A percentile compares a stretch with the other conserved stretches of the same genome.
Conservation (phyloP, 2,888 invertebrate genomes). For the Chymomyza fuscimana region DNA sequence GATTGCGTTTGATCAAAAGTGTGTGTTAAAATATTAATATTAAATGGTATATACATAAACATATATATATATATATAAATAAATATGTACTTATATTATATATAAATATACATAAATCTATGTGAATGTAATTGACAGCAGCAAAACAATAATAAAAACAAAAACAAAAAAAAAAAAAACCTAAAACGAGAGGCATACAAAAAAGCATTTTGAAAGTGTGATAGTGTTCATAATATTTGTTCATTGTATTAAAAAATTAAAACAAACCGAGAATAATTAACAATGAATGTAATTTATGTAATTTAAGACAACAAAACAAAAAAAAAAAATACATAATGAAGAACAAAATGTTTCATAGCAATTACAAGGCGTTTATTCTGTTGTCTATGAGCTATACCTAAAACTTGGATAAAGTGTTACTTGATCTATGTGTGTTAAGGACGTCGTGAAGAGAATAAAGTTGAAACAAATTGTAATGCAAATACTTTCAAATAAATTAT, state of each 20-base stretch:
- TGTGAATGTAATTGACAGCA: slow-evolving; percentile 48
- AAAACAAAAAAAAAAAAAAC: slow-evolving; percentile 42
- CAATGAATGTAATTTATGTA: slow-evolving; percentile 27
- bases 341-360: slow-evolving; percentile 42
- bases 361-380: slow-evolving; percentile 19
- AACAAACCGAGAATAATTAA: slow-evolving; percentile 19
- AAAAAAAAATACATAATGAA: slow-evolving; percentile 7
- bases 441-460: slow-evolving; percentile 28
- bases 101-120: slow-evolving; percentile 56
- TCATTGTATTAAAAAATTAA: slow-evolving; percentile 55
- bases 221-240: slow-evolving; percentile 73
- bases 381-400: slow-evolving; percentile 21
- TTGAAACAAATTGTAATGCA: slow-evolving; percentile 44
- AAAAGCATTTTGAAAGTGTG: slow-evolving; percentile 75
- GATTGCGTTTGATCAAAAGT: slow-evolving; percentile 71
- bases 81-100: slow-evolving; percentile 61
- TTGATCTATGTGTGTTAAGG: slow-evolving; percentile 15
- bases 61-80: slow-evolving; percentile 47
- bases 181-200: slow-evolving; percentile 12
- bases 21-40: slow-evolving; percentile 51
- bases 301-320: slow-evolving; percentile 6
- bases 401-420: slow-evolving; percentile 3
- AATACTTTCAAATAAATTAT: slow-evolving; percentile 47
- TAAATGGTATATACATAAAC: slow-evolving; percentile 62
- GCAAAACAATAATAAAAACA: slow-evolving; percentile 56